A percentile compares a stretch with the other conserved stretches of the same genome.
These are phyloP conservation scores for Peromyscus nudipes DNA, from an alignment of 2,797 vertebrate species.

Conservation along the genomic window DNA sequence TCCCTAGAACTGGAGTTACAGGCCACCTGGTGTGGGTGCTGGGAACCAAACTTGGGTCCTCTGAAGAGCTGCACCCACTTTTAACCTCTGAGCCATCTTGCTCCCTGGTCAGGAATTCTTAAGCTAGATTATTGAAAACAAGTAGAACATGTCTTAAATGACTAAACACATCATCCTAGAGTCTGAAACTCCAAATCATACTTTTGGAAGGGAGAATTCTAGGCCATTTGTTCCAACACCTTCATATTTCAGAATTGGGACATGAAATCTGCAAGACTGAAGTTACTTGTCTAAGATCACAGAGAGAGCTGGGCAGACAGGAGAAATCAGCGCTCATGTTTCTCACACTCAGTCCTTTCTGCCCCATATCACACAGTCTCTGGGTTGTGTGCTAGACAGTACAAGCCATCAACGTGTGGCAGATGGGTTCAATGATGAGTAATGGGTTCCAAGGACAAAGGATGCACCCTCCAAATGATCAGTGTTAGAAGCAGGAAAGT, in stretches of 20 bases:
- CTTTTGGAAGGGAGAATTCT: background rate
- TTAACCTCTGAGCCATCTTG: background rate
- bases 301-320: background rate
- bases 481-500: background rate
- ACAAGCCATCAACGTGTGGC: background rate
- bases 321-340: background rate
- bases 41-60: background rate
- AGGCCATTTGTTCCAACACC: background rate
- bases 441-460: background rate
- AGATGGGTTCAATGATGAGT: background rate
- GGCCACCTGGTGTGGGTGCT: background rate
- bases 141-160: background rate
- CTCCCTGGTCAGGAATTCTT: background rate
- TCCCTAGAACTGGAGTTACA: background rate
- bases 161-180: background rate
- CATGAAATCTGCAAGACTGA: background rate
- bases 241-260: background rate
- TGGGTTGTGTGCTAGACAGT: background rate
- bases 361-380: background rate
- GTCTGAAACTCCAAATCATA: background rate
- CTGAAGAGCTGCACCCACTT: background rate
- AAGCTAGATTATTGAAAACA: slow-evolving; percentile 19
- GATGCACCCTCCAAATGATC: background rate
- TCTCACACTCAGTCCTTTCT: background rate
- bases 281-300: background rate